Evolutionary conservation across 2,888 invertebrate species (phyloP), one percentile per base, ranked within the genome.

Genomic region (Hypercompe scribonia): DNA sequence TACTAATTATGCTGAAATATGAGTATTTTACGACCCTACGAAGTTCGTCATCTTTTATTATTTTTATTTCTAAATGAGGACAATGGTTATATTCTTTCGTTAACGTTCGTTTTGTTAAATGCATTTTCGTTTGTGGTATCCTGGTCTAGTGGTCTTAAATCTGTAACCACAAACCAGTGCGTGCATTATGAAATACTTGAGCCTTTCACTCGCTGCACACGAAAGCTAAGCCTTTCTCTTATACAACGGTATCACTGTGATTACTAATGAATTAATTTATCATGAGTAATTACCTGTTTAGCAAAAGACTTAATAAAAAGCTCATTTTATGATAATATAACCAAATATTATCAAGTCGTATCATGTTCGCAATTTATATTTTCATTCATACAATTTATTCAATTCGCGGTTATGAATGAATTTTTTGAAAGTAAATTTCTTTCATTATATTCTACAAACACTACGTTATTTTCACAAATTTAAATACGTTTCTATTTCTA

Each of bases 161-260:
- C 31, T 69, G 33, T 31, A 46, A 63, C 36, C 63, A 63, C 72
- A 77, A 80, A 80, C 81, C 80, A 84, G 81, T 83, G 84, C 84
- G 84, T 84, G 84, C 85, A 85, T 84, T 84, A 84, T 84, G 84
- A 84, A 81, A 84, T 78, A 81, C 34, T 70, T 42, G 39, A 54
- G 73, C 85, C 88, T 88, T 88, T 88, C 87, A 86, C 87, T 84
- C 65, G 71, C 75, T 87, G 88, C 88, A 87, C 83, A 78, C 75
- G 83, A 84, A 82, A 87, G 86, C 82, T 77, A 75, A 79, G 80
- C 85, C 83, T 86, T 84, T 87, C 86, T 86, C 84, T 86, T 82
- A 82, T 77, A 82, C 83, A 88, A 88, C 84, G 84, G 84, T 82
- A 82, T 77, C 68, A 77, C 67, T 71, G 31, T 69, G 73, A 84